A percentile compares a stretch with the other conserved stretches of the same genome.
Evolutionary conservation across 1,140 invertebrate genomes (phyloP).

Genomic region (Hylaeus volcanicus): DNA sequence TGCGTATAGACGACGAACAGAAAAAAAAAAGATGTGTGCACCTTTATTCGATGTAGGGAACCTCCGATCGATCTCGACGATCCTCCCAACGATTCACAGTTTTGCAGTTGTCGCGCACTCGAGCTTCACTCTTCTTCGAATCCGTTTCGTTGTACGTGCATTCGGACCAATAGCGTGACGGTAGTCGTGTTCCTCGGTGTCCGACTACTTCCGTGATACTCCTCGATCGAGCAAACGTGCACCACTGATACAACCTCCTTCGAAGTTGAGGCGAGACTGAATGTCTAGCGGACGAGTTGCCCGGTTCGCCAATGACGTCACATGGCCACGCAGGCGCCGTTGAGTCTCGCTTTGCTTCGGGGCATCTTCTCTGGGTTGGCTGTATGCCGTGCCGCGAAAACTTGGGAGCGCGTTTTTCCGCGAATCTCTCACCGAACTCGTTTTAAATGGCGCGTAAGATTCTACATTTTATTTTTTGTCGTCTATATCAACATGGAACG

Average conservation of each 20-base stretch:
- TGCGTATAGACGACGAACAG: background rate
- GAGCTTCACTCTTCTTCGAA: background rate
- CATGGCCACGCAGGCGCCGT: conserved; percentile 74
- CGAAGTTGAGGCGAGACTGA: conserved; percentile 77
- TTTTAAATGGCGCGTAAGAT: background rate
- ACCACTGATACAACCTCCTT: conserved; percentile 37
- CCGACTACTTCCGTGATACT: conserved; percentile 35
- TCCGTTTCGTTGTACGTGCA: background rate
- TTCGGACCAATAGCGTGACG: conserved; percentile 15
- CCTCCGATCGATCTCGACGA: conserved; percentile 16
- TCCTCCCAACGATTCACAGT: background rate
- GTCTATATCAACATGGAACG: too few species aligned
- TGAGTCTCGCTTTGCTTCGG: conserved; percentile 64
- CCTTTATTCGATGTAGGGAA: background rate
- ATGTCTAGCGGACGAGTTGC: conserved; percentile 71
- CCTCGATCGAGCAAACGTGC: background rate
- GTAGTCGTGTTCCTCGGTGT: background rate
- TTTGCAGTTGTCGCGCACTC: background rate
- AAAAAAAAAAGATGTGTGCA: background rate
- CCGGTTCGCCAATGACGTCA: conserved; percentile 79
- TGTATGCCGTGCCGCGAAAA: conserved; percentile 40
- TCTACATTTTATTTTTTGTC: background rate
- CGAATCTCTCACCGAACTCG: background rate
- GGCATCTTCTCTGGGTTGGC: conserved; percentile 47
- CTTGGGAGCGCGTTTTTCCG: conserved; percentile 40